Conservation (phyloP, 2,113 vertebrate genomes). For the Scophthalmus maximus region DNA sequence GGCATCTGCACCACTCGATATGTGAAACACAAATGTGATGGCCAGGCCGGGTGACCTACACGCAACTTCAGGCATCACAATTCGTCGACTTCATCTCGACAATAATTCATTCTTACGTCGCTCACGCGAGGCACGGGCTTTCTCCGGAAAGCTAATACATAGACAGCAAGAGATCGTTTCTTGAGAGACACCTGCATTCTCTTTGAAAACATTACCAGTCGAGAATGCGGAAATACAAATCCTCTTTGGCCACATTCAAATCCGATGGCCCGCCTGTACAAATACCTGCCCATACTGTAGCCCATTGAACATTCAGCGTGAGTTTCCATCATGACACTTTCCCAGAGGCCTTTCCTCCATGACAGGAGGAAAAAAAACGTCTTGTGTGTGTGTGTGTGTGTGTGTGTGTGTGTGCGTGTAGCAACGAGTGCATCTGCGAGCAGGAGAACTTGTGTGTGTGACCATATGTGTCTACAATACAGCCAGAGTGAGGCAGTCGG, state of each 20-base stretch:
- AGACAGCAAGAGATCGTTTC: not conserved
- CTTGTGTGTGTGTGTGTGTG: not conserved
- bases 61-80: constrained; percentile 45
- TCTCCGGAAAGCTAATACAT: not conserved
- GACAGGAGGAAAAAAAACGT: constrained; percentile 30
- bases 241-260: constrained; percentile 3
- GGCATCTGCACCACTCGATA: no score
- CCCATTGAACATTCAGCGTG: constrained; percentile 14
- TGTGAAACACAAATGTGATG: constrained; percentile 28
- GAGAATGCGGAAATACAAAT: constrained; percentile 4
- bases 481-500: constrained; percentile 41
- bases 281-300: constrained; percentile 6
- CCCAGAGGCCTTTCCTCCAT: not conserved
- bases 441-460: constrained; percentile 11
- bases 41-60: constrained; percentile 46
- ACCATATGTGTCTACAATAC: constrained; percentile 42
- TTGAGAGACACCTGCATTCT: not conserved
- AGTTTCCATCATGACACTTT: constrained; percentile 6
- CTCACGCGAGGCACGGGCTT: constrained; percentile 25
- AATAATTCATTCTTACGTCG: constrained; percentile 35
- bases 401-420: no score
- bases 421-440: constrained; percentile 16
- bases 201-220: not conserved
- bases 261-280: not conserved
- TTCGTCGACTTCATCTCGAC: constrained; percentile 35